Evolutionary conservation across 2,888 invertebrate genomes (phyloP), one percentile per base, ranked within the genome.

Genomic region (Troides helena): DNA sequence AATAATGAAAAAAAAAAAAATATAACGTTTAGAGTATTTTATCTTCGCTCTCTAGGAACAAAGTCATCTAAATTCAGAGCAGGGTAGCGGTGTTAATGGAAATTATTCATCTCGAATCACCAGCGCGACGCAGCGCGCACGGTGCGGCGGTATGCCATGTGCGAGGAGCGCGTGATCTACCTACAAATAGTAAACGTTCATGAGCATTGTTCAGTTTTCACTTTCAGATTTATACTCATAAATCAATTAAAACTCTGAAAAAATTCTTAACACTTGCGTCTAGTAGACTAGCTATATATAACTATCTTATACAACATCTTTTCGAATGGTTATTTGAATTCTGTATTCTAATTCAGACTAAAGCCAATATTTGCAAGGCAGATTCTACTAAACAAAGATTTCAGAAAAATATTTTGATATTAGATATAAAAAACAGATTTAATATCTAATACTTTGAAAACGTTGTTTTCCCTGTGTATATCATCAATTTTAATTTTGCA

Each of bases 1-100:
- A 87, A 83, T 86, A 88, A 86, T 86, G 85, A 87, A 21, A 21
- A 21, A 85, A 87, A 87, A 85, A 84, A 63, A 66, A 70, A 84
- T 83, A n/a, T 84, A 85, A 83, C 84, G 84, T 83, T 85, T 84
- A 80, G 80, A 83, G 85, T 84, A 84, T 80, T 80, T 77, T 76
- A 80, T 81, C 76, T 80, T 75, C 77, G 74, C 78, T 84, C 78
- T 83, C 79, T 80, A 78, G 74, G n/a, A 46, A 62, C 79, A 59
- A 56, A 53, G 17, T 57, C 43, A 64, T 64, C 64, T 64, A 64
- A 57, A 67, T 63, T 46, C 57, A 14, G 53, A 30, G 63, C 46
- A 36, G 59, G 10, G 64, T 36, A 21, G 21, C 46, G 57, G 10
- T 57, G 57, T 58, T 69, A 66, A 59, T 61, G 36, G 56, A 59